Evolutionary conservation across 64 coral and sea anemone genomes (phyloP).

Genomic region (Porites lutea): DNA sequence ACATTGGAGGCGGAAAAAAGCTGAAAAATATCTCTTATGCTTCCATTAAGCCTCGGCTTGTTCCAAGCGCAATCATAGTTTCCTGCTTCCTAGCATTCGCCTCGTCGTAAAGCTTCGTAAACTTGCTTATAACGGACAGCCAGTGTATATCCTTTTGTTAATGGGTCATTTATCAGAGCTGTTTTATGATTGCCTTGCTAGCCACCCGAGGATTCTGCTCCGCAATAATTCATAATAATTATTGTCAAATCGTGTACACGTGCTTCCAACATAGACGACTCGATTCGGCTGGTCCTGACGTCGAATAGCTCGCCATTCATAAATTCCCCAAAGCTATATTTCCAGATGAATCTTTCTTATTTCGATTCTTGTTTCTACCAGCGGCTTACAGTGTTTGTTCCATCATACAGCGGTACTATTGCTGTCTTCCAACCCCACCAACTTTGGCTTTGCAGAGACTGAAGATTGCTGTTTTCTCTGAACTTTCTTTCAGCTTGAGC

Average conservation of each 20-base stretch:
- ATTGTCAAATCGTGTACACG: not conserved
- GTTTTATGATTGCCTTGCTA: too few species aligned
- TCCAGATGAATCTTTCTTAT: not conserved
- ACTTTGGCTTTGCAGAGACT: not conserved
- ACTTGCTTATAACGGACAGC: constrained; percentile 1
- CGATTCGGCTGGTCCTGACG: not conserved
- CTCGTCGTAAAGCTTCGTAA: too few species aligned
- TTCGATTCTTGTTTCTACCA: too few species aligned
- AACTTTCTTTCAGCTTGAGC: not conserved
- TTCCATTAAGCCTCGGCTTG: too few species aligned
- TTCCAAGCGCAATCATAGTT: constrained; percentile 62
- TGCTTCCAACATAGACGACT: constrained; percentile 28
- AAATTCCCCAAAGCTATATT: constrained; percentile 12
- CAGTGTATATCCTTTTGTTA: constrained; percentile 1
- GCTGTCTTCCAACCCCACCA: not conserved
- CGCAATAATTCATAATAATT: too few species aligned
- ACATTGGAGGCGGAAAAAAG: too few species aligned
- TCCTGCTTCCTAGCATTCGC: not conserved
- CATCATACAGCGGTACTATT: not conserved
- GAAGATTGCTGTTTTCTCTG: not conserved
- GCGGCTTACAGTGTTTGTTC: not conserved
- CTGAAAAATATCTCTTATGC: too few species aligned
- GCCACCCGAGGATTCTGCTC: not conserved
- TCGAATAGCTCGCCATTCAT: not conserved
- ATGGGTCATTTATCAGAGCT: constrained; percentile 6